Percentiles rank a stretch among this genome's conserved stretches.
Conservation (phyloP, 2,797 vertebrate species). For the Anabacerthia variegaticeps region DNA sequence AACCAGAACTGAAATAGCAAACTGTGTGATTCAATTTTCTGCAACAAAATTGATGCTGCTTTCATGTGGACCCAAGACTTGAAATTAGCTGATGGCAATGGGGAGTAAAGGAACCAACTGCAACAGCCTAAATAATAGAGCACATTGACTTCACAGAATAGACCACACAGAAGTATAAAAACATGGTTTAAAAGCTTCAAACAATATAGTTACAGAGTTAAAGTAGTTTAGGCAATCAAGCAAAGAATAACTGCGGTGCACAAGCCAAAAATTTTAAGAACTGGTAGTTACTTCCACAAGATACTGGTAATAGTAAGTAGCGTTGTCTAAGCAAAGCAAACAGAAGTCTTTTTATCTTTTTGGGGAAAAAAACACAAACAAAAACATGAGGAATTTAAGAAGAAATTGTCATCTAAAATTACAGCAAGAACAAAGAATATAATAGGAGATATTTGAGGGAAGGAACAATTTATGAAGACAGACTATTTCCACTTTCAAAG, state of each 20-base stretch:
- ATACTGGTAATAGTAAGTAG: background rate
- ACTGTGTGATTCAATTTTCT: background rate
- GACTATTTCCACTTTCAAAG: background rate
- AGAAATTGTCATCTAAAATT: background rate
- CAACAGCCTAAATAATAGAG: background rate
- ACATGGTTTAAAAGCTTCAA: background rate
- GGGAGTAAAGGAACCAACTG: background rate
- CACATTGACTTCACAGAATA: background rate
- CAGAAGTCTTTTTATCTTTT: background rate
- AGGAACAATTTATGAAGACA: background rate
- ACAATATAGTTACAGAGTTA: background rate
- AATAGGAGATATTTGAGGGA: background rate
- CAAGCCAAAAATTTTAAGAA: background rate
- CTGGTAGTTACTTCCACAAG: background rate
- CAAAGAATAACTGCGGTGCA: background rate
- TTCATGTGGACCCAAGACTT: background rate
- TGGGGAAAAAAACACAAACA: background rate
- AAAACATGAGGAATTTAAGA: background rate
- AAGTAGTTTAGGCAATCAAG: background rate
- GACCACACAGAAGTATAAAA: background rate
- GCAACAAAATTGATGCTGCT: background rate
- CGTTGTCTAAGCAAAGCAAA: background rate
- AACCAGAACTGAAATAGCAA: background rate
- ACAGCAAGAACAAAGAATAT: background rate
- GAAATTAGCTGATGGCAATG: background rate